Evolutionary conservation across 2,113 vertebrate species (phyloP), one percentile per base, ranked within the genome.

Genomic region (Thamnaconus septentrionalis): DNA sequence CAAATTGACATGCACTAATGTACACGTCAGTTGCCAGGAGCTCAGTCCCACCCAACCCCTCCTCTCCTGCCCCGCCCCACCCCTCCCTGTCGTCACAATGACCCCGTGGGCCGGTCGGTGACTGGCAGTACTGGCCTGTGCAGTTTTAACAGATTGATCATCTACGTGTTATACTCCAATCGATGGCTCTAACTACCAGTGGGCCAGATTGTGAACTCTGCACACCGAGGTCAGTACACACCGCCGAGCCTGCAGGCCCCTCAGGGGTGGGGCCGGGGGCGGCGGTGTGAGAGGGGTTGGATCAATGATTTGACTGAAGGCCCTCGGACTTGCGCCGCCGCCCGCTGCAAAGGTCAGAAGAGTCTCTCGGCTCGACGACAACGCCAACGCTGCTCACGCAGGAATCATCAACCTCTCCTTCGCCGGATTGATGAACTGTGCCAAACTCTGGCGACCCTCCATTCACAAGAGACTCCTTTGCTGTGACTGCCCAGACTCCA

Each of bases 281-380:
- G 50, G 44, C 65, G 63, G 12, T 72, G 59, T 43, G 55, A 51
- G 39, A 10, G 7, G 53, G 42, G 31, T 5, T 48, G 70, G 69
- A 72, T 85, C 78, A 82, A 72, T 87, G 46, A 59, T 54, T 81
- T 76, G 50, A 65, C 63, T 69, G 71, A 77, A 73, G 68, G 56
- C 53, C 62, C 18, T 57, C 63, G 1, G 8, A 66, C 57, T 69
- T 46, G 11, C 42, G 78, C 78, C 48, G 71, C 75, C 46, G 18
- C 56, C 63, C 42, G 66, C 69, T 69, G 66, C 59, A 88, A 84
- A 90, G 85, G 81, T 89, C 87, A 85, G 65, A 52, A 71, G 84
- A 1, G 76, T 73, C 63, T 75, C 46, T 75, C 56, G 59, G 52
- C 59, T 71, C 69, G 64, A 76, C 79, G 69, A 76, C 82, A 78